These are phyloP conservation scores for Archaeoteleia sp. DNA, from an alignment of 2,888 invertebrate genomes.

Conservation along the genomic window DNA sequence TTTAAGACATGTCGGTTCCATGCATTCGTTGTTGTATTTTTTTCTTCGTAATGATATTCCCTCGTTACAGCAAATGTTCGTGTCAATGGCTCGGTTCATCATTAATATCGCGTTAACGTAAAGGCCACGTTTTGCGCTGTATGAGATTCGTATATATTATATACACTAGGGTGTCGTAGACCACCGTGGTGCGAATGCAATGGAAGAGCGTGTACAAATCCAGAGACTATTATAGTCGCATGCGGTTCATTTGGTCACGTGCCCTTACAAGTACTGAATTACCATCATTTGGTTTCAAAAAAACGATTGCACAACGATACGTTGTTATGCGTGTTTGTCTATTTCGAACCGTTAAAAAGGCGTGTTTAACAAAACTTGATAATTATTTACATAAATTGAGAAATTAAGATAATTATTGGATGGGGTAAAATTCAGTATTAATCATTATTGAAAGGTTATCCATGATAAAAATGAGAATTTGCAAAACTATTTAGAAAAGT, in stretches of 20 bases:
- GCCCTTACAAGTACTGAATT: conserved; percentile 67
- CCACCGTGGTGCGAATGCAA: conserved; percentile 53
- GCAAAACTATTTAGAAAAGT: too few relatives aligned
- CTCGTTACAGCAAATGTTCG: conserved; percentile 44
- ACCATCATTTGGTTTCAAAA: conserved; percentile 63
- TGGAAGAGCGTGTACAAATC: conserved; percentile 59
- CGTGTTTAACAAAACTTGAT: too few relatives aligned
- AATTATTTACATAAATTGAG: too few relatives aligned
- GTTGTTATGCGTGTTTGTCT: conserved; percentile 10
- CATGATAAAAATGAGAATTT: too few relatives aligned
- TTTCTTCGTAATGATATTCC: conserved; percentile 36
- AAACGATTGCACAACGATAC: conserved; percentile 27
- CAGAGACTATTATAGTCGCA: conserved; percentile 65
- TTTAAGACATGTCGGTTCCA: too few relatives aligned
- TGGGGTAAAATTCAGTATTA: too few relatives aligned
- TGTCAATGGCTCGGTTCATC: conserved; percentile 44
- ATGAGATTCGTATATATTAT: conserved; percentile 45
- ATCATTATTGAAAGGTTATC: too few relatives aligned
- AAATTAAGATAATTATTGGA: too few relatives aligned
- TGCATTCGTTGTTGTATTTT: conserved; percentile 35
- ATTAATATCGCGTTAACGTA: conserved; percentile 55
- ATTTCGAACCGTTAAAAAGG: not conserved
- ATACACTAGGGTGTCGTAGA: conserved; percentile 45
- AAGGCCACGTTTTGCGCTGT: conserved; percentile 58
- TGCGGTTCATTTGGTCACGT: conserved; percentile 68